Conservation (phyloP, 1,140 invertebrate genomes). For the Dinoponera quadriceps region DNA sequence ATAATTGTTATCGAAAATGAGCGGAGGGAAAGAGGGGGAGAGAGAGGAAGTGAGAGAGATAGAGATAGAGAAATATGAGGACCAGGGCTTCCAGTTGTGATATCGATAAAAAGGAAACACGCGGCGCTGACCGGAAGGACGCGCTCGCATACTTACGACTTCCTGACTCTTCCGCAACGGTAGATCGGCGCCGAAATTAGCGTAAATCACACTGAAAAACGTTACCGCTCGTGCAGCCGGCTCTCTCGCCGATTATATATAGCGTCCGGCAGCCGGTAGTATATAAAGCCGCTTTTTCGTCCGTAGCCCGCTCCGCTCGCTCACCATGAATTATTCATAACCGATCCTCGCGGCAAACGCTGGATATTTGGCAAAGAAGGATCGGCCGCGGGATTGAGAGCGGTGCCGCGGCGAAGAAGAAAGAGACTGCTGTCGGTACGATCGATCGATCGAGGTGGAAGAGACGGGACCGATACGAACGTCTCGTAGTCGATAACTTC, state of each 20-base stretch:
- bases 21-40: background rate
- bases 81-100: constrained; percentile 24
- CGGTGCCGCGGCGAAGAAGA: background rate
- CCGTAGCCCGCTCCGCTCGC: constrained; percentile 34
- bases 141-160: constrained; percentile 70
- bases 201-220: constrained; percentile 72
- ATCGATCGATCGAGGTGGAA: constrained; percentile 36
- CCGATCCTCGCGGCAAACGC: constrained; percentile 62
- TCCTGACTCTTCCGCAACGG: constrained; percentile 60
- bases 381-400: constrained; percentile 39
- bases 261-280: constrained; percentile 61
- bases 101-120: constrained; percentile 68
- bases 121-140: constrained; percentile 66
- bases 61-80: constrained; percentile 30
- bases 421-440: background rate
- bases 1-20: constrained; percentile 34
- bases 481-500: constrained; percentile 66
- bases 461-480: constrained; percentile 32
- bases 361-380: constrained; percentile 66
- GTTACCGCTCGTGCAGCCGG: constrained; percentile 47
- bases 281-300: constrained; percentile 70
- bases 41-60: constrained; percentile 25
- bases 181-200: constrained; percentile 71
- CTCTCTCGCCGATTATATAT: constrained; percentile 61
- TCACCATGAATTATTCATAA: constrained; percentile 76